A percentile compares a stretch with the other conserved stretches of the same genome.
Conservation (phyloP, 2,797 vertebrate species). For the Tamandua tetradactyla region DNA sequence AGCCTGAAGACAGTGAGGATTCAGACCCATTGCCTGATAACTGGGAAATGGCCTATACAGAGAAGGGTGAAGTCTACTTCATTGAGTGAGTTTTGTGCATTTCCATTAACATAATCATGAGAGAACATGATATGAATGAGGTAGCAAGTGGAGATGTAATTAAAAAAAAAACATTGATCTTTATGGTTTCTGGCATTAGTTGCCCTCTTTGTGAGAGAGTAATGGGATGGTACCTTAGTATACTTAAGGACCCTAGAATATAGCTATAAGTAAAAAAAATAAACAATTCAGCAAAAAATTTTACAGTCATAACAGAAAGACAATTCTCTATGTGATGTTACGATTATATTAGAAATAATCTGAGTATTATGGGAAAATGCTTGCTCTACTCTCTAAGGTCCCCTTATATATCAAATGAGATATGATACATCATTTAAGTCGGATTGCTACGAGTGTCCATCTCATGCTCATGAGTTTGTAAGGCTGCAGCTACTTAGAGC, state of each 20-base stretch:
- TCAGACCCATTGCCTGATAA: conserved; percentile 96
- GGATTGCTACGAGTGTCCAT: neutral
- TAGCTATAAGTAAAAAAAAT: neutral
- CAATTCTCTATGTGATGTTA: neutral
- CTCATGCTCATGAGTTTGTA: neutral
- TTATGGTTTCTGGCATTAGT: neutral
- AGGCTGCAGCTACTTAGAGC: neutral
- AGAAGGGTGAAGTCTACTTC: conserved; percentile 99
- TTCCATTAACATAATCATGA: conserved; percentile 2
- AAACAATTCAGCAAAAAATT: neutral
- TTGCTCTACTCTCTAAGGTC: neutral
- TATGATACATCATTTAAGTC: neutral
- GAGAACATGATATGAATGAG: neutral
- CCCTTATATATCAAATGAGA: neutral
- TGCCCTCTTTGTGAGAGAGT: neutral
- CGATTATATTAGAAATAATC: neutral
- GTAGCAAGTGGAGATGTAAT: neutral
- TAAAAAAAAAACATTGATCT: neutral
- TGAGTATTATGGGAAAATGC: neutral
- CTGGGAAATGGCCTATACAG: conserved; percentile 99
- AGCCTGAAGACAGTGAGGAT: conserved; percentile 93
- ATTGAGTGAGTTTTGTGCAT: conserved; percentile 93
- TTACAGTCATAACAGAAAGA: neutral
- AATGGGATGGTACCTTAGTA: neutral
- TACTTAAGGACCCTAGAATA: neutral